Percentiles rank a stretch among this genome's conserved stretches.
These are phyloP conservation scores for Ophion costatus DNA, from an alignment of 2,888 invertebrate species.

Conservation along the genomic window DNA sequence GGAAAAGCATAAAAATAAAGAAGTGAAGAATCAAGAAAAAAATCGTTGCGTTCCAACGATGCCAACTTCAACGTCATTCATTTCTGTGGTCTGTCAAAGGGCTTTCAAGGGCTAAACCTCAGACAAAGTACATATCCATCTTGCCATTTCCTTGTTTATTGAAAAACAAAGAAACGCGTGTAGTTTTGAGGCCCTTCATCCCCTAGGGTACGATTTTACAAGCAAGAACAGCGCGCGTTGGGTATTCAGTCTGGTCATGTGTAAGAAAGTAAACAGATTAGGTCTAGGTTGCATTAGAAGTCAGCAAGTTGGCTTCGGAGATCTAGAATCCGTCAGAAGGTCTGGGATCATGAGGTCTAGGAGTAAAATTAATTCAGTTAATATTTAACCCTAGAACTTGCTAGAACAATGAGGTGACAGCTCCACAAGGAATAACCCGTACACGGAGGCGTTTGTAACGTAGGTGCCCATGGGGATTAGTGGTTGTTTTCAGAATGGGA, in stretches of 20 bases:
- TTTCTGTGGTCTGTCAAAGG: neutral
- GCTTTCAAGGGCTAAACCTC: neutral
- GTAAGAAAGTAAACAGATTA: neutral
- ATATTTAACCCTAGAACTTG: neutral
- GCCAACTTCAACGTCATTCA: too few relatives aligned
- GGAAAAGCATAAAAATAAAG: too few relatives aligned
- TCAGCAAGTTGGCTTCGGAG: neutral
- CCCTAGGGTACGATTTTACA: neutral
- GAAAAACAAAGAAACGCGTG: neutral
- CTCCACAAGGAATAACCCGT: neutral
- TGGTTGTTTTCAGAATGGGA: slow-evolving; percentile 3
- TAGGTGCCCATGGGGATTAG: neutral
- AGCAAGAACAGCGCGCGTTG: too few relatives aligned
- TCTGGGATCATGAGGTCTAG: neutral
- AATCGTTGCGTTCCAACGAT: too few relatives aligned
- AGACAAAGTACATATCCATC: neutral
- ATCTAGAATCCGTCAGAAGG: neutral
- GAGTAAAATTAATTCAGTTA: neutral
- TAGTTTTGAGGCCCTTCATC: neutral
- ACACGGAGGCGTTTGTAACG: neutral
- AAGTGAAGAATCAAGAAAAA: too few relatives aligned
- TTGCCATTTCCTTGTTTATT: neutral
- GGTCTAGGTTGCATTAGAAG: neutral
- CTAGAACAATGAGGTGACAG: neutral
- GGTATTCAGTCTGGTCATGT: neutral